Percentiles rank a stretch among this genome's conserved stretches.
These are phyloP conservation scores for Polypterus bichir DNA, from an alignment of 2,113 vertebrate species.

Conservation along the genomic window DNA sequence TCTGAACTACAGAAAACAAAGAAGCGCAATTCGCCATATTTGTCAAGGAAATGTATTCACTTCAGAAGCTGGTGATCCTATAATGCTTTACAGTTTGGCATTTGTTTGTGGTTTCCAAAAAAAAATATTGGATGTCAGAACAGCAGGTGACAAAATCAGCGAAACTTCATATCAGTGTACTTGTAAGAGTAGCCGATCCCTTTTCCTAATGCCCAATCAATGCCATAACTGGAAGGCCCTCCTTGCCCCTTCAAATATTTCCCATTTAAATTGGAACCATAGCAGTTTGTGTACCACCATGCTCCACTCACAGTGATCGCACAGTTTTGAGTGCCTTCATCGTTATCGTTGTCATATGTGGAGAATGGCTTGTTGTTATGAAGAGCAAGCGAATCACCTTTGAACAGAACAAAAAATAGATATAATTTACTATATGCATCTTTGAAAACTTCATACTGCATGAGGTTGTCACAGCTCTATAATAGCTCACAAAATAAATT, in stretches of 20 bases:
- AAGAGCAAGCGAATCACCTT: conserved; percentile 20
- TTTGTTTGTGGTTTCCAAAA: no score
- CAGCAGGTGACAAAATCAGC: not conserved
- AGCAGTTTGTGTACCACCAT: conserved; percentile 11
- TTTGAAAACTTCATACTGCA: not conserved
- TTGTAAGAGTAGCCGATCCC: conserved; percentile 7
- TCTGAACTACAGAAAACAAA: no score
- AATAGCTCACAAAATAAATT: not conserved
- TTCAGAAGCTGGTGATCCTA: no score
- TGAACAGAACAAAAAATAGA: not conserved
- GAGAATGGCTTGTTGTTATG: conserved; percentile 15
- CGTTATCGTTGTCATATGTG: conserved; percentile 9
- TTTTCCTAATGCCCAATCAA: conserved; percentile 7
- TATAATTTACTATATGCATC: no score
- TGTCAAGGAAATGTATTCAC: no score
- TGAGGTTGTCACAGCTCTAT: not conserved
- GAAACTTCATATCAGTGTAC: conserved; percentile 9
- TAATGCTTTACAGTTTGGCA: no score
- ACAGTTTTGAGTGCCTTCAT: not conserved
- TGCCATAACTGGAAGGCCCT: conserved; percentile 2
- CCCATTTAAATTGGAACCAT: conserved; percentile 6
- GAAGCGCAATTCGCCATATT: no score
- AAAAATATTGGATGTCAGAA: no score
- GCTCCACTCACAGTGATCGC: not conserved
- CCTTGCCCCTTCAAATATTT: accelerated